Percentiles rank a stretch among this genome's conserved stretches.
Evolutionary conservation across 2,888 invertebrate genomes (phyloP).

Genomic region (Trichopoda pennipes): DNA sequence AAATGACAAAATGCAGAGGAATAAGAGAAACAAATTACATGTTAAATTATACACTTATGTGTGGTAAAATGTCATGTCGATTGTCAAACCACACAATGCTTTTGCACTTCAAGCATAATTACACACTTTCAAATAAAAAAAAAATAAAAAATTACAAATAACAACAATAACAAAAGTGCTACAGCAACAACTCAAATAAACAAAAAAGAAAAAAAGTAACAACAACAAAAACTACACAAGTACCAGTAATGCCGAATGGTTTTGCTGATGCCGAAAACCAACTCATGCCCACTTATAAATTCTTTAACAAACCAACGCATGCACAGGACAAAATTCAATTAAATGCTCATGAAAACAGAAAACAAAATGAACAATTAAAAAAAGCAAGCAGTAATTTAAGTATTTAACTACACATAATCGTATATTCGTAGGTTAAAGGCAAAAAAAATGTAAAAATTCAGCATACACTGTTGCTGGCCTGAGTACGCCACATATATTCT

Average conservation of each 20-base stretch:
- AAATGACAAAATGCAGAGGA: constrained; percentile 46
- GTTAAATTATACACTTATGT: constrained; percentile 65
- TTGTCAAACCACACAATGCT: constrained; percentile 67
- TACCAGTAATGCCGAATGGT: constrained; percentile 57
- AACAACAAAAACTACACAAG: constrained; percentile 42
- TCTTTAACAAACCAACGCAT: constrained; percentile 21
- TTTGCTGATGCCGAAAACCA: constrained; percentile 56
- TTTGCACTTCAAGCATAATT: constrained; percentile 66
- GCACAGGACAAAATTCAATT: constrained; percentile 59
- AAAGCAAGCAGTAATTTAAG: constrained; percentile 48
- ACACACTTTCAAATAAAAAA: constrained; percentile 51
- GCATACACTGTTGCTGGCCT: neutral
- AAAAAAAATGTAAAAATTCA: constrained; percentile 13
- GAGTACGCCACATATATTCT: too few species aligned
- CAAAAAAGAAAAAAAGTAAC: constrained; percentile 25
- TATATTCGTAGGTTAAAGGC: constrained; percentile 21
- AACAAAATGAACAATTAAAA: constrained; percentile 47
- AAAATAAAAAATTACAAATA: constrained; percentile 7
- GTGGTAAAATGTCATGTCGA: constrained; percentile 70
- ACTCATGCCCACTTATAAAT: constrained; percentile 37
- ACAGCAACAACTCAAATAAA: constrained; percentile 28
- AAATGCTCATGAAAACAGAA: constrained; percentile 53
- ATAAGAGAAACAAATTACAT: constrained; percentile 51
- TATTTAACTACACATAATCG: constrained; percentile 48
- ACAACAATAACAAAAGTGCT: constrained; percentile 25